These are phyloP conservation scores for Lycopodina hypogea DNA, from an alignment of 37 sponge, comb jelly and placozoan species.

Conservation along the genomic window DNA sequence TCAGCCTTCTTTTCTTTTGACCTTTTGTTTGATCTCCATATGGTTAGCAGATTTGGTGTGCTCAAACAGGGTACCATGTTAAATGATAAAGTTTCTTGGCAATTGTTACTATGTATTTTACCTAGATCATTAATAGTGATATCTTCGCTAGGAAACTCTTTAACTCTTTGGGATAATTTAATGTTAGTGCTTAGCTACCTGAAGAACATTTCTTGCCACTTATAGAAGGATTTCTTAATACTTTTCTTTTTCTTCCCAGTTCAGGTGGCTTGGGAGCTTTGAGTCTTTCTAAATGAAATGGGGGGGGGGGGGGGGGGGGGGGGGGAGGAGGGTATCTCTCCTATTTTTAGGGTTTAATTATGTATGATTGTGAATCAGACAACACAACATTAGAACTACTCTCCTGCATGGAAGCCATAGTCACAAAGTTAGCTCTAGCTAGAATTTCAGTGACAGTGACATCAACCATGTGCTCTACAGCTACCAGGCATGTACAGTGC, in stretches of 20 bases:
- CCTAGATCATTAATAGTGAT: no score
- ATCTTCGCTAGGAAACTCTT: no score
- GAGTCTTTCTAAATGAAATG: background rate
- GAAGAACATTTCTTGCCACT: no score
- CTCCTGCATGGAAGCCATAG: background rate
- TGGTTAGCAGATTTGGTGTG: slow-evolving; percentile 29
- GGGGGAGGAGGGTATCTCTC: no score
- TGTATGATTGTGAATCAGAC: background rate
- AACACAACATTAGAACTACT: background rate
- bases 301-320: background rate
- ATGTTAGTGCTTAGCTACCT: background rate
- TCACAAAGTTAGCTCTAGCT: slow-evolving; percentile 4
- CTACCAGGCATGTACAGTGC: no score
- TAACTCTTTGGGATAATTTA: background rate
- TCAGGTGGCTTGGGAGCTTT: background rate
- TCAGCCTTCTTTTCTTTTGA: slow-evolving; percentile 25
- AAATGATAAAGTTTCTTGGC: no score
- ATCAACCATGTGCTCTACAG: no score
- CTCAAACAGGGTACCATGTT: slow-evolving; percentile 9
- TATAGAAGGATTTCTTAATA: background rate
- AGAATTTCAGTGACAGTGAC: no score
- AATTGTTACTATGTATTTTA: no score
- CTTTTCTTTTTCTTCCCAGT: background rate
- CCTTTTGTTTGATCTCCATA: slow-evolving; percentile 10
- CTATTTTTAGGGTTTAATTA: background rate